These are phyloP conservation scores for Triops cancriformis DNA, from an alignment of 1,140 invertebrate genomes.

Conservation along the genomic window DNA sequence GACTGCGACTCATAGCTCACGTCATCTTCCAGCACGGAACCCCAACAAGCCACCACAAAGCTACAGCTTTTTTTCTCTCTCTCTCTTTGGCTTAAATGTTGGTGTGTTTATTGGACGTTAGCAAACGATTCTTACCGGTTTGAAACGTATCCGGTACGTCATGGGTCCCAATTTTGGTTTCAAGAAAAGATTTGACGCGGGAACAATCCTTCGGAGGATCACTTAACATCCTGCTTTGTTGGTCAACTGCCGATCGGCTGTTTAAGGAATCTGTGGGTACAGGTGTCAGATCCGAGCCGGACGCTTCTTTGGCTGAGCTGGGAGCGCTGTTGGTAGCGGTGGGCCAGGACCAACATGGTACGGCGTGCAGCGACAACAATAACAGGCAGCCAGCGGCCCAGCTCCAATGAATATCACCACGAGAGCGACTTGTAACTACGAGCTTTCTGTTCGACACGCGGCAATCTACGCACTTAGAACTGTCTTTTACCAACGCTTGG, in stretches of 20 bases:
- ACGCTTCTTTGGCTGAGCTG: background rate
- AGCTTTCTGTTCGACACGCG: background rate
- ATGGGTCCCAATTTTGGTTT: background rate
- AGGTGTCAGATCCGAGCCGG: background rate
- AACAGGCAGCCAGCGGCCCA: background rate
- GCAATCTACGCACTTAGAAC: background rate
- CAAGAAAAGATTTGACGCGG: background rate
- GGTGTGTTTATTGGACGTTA: background rate
- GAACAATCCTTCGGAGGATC: background rate
- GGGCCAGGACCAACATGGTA: background rate
- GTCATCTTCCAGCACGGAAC: background rate
- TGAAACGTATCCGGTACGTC: background rate
- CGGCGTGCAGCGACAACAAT: background rate
- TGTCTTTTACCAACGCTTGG: background rate
- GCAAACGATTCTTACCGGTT: background rate
- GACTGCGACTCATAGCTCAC: background rate
- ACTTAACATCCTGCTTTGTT: slow-evolving; percentile 4
- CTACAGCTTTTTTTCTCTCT: no score
- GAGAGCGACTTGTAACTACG: background rate
- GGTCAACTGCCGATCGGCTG: background rate
- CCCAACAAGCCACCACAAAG: background rate
- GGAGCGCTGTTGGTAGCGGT: background rate
- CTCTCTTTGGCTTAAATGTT: background rate
- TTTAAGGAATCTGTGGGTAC: slow-evolving; percentile 1
- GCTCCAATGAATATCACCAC: background rate